Base-by-base conservation (phyloP, 2,888 invertebrate species). In the Drosophila meridionalis region DNA sequence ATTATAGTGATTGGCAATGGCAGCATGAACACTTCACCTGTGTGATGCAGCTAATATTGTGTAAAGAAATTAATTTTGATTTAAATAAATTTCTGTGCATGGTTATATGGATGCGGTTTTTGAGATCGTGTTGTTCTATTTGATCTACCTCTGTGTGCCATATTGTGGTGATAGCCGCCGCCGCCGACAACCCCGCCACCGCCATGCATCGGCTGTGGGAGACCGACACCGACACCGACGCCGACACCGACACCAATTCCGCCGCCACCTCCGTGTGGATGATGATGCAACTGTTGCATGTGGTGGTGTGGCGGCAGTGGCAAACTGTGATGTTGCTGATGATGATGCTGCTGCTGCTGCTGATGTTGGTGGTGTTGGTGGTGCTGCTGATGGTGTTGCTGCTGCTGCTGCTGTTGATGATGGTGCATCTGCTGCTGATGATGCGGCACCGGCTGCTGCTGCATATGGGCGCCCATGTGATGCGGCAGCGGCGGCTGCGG, bases 61-160 rank as follows among this genome's bases (percentile, higher is more conserved):
- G 89, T 85, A 85, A 89, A 87, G 82, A 85, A 89, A 89, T 85
- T 89, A 80, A 85, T 84, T 82, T 76, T 72, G 78, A 71, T 91
- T 92, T 92, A 92, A 84, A 92, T 92, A 90, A 90, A 93, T 91
- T 92, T 90, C 82, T 91, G 90, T 90, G 89, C 87, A 90, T 91
- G 90, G 82, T 92, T 92, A 92, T 93, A 93, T 81, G 93, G 93
- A 91, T 93, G 93, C 88, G 91, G 89, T 92, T 93, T 93, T 92
- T 92, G 92, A 91, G 92, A 93, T 91, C 91, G 90, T 92, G 93
- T 92, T 88, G 90, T 87, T 91, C 92, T 87, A 70, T 83, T 79
- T 76, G 90, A 92, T 93, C 93, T 93, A 93, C 93, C 93, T 93
- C 93, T 92, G 79, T 93, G 93, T 90, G 93, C 92, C 91, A 93